These are phyloP conservation scores for Lethrus apterus DNA, from an alignment of 1,140 invertebrate species.

Conservation along the genomic window DNA sequence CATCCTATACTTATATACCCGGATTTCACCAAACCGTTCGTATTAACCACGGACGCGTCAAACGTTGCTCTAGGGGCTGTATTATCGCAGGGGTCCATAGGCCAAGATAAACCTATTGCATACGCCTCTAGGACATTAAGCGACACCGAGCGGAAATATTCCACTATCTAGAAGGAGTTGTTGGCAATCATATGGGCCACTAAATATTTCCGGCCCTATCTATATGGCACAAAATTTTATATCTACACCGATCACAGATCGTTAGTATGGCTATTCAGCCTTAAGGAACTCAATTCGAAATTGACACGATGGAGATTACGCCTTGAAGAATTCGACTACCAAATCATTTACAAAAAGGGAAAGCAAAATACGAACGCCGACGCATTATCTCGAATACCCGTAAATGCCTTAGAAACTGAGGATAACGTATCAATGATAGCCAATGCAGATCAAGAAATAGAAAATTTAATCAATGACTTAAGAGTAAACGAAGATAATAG, in stretches of 20 bases:
- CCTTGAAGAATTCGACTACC: constrained; percentile 3
- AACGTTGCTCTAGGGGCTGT: constrained; percentile 30
- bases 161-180: constrained; percentile 10
- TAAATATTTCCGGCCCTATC: constrained; percentile 13
- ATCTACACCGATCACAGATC: constrained; percentile 18
- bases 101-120: constrained; percentile 16
- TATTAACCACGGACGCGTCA: constrained; percentile 33
- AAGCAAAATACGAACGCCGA: no score
- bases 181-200: constrained; percentile 5
- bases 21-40: constrained; percentile 31
- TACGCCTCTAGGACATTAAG: constrained; percentile 11
- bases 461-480: not conserved
- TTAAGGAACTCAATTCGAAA: constrained; percentile 21
- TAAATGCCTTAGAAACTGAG: no score
- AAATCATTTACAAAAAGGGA: constrained; percentile 1
- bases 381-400: no score
- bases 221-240: constrained; percentile 10
- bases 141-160: constrained; percentile 6
- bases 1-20: constrained; percentile 22
- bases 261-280: constrained; percentile 11
- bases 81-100: constrained; percentile 30
- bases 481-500: not conserved
- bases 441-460: constrained; percentile 2
- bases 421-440: no score
- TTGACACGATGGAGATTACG: no score